A percentile compares a stretch with the other conserved stretches of the same genome.
Evolutionary conservation across 1,140 invertebrate species (phyloP).

Genomic region (Brachionus plicatilis): DNA sequence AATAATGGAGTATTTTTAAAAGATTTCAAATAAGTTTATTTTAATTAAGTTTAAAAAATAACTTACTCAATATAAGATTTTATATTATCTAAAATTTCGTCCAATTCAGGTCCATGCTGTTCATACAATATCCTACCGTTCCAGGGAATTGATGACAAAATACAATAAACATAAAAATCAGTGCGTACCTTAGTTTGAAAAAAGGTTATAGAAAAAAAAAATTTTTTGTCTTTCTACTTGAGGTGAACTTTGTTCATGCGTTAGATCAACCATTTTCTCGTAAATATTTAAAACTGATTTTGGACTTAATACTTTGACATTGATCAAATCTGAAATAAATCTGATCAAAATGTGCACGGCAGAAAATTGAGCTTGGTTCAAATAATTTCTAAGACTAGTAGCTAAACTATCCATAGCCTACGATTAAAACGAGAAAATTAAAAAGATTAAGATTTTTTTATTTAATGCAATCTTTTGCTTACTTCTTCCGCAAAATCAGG

Average conservation of each 20-base stretch:
- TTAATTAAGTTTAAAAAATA: not conserved
- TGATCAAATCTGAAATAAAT: slow-evolving; percentile 89
- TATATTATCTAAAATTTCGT: slow-evolving; percentile 82
- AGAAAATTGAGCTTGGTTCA: slow-evolving; percentile 36
- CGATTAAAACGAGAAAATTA: not conserved
- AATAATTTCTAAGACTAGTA: slow-evolving; percentile 5
- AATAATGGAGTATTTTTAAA: too few species aligned
- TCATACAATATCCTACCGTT: slow-evolving; percentile 88
- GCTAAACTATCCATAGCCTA: not conserved
- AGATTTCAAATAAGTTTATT: not conserved
- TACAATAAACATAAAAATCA: slow-evolving; percentile 94
- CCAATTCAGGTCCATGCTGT: slow-evolving; percentile 87
- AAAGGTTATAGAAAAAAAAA: too few species aligned
- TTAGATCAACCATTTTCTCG: slow-evolving; percentile 86
- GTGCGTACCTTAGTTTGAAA: slow-evolving; percentile 64
- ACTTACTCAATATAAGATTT: slow-evolving; percentile 71
- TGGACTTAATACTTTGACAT: slow-evolving; percentile 90
- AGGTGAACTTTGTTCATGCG: slow-evolving; percentile 85
- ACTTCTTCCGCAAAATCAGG: slow-evolving; percentile 37
- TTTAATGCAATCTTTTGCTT: not conserved
- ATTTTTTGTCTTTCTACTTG: slow-evolving; percentile 56
- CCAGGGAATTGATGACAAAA: slow-evolving; percentile 87
- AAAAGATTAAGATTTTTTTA: too few species aligned
- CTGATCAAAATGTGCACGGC: slow-evolving; percentile 60
- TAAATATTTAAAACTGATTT: slow-evolving; percentile 82